These are phyloP conservation scores for Calidris pygmaea DNA, from an alignment of 2,113 vertebrate species.

Conservation along the genomic window DNA sequence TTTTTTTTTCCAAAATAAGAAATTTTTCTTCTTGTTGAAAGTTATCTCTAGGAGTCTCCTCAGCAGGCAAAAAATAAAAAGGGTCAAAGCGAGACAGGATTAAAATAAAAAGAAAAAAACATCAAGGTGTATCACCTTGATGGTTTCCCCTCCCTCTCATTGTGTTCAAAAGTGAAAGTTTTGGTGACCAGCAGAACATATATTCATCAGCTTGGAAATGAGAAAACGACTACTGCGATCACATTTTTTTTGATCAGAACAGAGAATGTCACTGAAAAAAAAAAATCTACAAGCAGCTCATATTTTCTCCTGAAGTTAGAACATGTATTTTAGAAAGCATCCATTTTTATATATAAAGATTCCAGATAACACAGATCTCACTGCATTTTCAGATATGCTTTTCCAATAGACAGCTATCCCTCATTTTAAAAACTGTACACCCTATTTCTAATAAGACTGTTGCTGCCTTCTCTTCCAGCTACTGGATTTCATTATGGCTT, in stretches of 20 bases:
- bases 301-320: background rate
- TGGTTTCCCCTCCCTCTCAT: accelerated
- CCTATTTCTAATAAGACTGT: background rate
- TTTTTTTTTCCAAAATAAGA: background rate
- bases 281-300: background rate
- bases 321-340: background rate
- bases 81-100: background rate
- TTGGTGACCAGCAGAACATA: background rate
- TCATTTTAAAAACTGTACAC: background rate
- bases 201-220: background rate
- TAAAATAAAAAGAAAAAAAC: background rate
- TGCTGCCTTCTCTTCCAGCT: slow-evolving; percentile 12
- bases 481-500: slow-evolving; percentile 32
- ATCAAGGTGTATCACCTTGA: background rate
- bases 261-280: background rate
- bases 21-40: background rate
- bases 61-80: background rate
- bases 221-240: background rate
- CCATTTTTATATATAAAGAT: background rate
- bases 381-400: background rate
- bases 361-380: background rate
- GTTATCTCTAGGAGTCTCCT: background rate
- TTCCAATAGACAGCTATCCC: slow-evolving; percentile 1
- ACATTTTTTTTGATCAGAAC: background rate
- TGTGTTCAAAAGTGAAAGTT: background rate